Evolutionary conservation across 2,797 vertebrate genomes (phyloP).

Genomic region (Borostomias antarcticus): DNA sequence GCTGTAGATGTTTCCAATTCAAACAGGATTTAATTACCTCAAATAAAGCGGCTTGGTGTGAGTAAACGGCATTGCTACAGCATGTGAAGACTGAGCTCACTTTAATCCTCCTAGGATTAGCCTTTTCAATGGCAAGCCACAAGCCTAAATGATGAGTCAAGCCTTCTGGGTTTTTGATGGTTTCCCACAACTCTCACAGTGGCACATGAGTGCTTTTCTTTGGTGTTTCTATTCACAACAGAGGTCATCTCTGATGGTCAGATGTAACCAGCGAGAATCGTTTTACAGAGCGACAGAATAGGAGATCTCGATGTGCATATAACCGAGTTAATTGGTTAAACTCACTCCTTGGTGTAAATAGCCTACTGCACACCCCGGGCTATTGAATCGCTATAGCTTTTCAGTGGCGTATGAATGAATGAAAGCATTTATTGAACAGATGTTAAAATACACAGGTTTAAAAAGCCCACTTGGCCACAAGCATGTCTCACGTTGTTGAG

Average conservation of each 20-base stretch:
- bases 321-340: too few relatives aligned
- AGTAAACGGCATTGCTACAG: constrained; percentile 28
- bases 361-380: too few relatives aligned
- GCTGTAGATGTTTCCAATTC: background rate
- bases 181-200: constrained; percentile 26
- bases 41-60: constrained; percentile 21
- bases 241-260: constrained; percentile 28
- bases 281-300: background rate
- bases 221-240: constrained; percentile 19
- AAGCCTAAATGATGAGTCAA: constrained; percentile 35
- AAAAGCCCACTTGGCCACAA: too few relatives aligned
- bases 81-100: constrained; percentile 19
- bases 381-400: too few relatives aligned
- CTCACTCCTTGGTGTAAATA: too few relatives aligned
- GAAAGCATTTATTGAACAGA: too few relatives aligned
- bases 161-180: constrained; percentile 1
- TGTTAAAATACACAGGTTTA: too few relatives aligned
- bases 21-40: background rate
- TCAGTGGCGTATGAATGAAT: too few relatives aligned
- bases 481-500: too few relatives aligned
- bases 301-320: background rate
- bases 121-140: constrained; percentile 15
- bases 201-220: constrained; percentile 17
- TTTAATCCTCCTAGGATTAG: constrained; percentile 3
- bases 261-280: background rate